A percentile compares a stretch with the other conserved stretches of the same genome.
Conservation (phyloP, 2,113 vertebrate species). For the Regulus satrapa region DNA sequence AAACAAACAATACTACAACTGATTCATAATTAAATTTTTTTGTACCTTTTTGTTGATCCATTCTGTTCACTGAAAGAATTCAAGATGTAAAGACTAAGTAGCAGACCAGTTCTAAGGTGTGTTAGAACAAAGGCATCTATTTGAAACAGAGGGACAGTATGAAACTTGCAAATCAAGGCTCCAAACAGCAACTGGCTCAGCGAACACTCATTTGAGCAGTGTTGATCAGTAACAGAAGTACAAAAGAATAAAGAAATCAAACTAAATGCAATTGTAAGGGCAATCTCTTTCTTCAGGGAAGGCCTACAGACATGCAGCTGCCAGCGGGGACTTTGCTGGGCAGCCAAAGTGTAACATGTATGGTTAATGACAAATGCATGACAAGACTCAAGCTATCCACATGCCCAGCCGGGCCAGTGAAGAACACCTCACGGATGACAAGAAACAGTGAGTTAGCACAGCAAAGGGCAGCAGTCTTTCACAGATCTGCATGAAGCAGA, state of each 20-base stretch:
- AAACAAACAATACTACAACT: not conserved
- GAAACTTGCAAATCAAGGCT: not conserved
- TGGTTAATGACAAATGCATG: too few species aligned
- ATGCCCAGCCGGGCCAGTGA: not conserved
- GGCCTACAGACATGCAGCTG: not conserved
- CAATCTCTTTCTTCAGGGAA: not conserved
- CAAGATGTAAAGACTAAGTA: not conserved
- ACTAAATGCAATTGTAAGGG: not conserved
- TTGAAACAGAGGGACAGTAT: not conserved
- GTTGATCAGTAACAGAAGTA: not conserved
- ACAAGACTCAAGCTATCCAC: not conserved
- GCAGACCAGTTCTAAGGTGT: not conserved
- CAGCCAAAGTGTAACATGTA: not conserved
- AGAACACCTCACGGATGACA: not conserved
- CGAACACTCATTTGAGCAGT: not conserved
- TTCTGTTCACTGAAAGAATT: not conserved
- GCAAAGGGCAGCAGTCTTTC: not conserved
- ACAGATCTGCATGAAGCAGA: not conserved
- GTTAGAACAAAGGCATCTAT: not conserved
- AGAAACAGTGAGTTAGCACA: not conserved
- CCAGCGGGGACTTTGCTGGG: not conserved
- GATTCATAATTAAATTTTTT: not conserved
- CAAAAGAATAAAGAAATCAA: not conserved
- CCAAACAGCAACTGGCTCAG: not conserved
- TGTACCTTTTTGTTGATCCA: not conserved